Conservation (phyloP, 2,888 invertebrate species). For the Panopea generosa region DNA sequence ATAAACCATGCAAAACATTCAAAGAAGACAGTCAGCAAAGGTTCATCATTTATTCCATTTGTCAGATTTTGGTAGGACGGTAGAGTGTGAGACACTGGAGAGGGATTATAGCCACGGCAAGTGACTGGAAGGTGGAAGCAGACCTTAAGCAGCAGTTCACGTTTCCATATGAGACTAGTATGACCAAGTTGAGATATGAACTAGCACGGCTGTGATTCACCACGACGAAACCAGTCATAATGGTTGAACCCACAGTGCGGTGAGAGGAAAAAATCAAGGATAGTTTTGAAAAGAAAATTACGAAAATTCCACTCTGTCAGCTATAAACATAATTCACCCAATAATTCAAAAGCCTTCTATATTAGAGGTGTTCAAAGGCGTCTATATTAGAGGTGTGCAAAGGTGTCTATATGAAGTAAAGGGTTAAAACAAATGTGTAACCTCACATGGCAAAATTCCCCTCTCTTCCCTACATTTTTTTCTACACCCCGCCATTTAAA, state of each 20-base stretch:
- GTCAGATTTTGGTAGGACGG: slow-evolving; percentile 4
- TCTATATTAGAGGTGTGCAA: no score
- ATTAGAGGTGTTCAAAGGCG: no score
- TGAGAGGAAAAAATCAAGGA: background rate
- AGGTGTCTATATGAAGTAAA: no score
- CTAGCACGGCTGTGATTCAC: background rate
- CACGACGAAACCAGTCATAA: background rate
- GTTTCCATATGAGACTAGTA: background rate
- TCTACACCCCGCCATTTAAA: no score
- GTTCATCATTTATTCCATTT: slow-evolving; percentile 8
- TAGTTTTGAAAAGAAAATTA: background rate
- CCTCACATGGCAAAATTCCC: no score
- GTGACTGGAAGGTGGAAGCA: slow-evolving; percentile 11
- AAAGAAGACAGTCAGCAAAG: slow-evolving; percentile 16
- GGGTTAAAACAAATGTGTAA: no score
- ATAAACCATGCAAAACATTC: slow-evolving; percentile 9
- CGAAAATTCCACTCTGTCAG: no score
- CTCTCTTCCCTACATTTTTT: no score
- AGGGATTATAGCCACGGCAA: background rate
- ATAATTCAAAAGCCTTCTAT: no score
- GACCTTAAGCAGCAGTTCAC: slow-evolving; percentile 7
- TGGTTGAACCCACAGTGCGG: slow-evolving; percentile 4
- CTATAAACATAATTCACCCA: no score
- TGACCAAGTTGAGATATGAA: slow-evolving; percentile 5
- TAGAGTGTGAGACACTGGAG: background rate